phyloP scores from a whole-genome alignment of 2,888 invertebrate genomes.

The Resseliella maxima region DNA sequence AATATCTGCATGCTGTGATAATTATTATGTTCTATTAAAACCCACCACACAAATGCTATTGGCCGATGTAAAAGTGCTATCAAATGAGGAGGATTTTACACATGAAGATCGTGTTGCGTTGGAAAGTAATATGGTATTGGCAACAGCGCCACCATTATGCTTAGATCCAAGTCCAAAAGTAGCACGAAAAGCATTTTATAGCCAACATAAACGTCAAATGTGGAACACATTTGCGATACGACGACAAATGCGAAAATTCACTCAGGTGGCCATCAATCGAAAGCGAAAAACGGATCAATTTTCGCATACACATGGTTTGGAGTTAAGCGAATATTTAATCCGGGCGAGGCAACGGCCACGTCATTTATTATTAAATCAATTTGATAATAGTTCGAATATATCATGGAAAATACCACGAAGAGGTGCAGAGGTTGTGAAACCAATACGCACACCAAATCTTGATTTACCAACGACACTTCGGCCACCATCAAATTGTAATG shows the following conservation, averaged over 20 bases:
- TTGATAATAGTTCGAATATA: constrained; percentile 60
- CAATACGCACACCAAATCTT: constrained; percentile 74
- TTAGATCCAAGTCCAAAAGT: constrained; percentile 89
- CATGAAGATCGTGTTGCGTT: constrained; percentile 65
- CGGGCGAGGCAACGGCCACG: constrained; percentile 65
- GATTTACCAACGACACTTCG: constrained; percentile 67
- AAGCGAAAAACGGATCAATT: constrained; percentile 89
- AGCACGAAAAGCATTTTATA: constrained; percentile 78
- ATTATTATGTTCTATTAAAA: constrained; percentile 86
- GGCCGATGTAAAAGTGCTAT: constrained; percentile 68
- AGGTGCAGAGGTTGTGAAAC: constrained; percentile 71
- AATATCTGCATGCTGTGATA: constrained; percentile 80
- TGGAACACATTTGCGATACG: constrained; percentile 81
- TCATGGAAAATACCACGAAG: constrained; percentile 64
- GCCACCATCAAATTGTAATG: constrained; percentile 61
- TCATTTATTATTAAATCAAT: constrained; percentile 54
- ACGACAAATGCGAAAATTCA: constrained; percentile 81
- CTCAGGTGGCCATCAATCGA: constrained; percentile 84
- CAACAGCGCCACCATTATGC: constrained; percentile 87
- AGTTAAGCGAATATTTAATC: constrained; percentile 70
- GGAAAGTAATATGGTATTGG: constrained; percentile 87
- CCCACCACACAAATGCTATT: constrained; percentile 76
- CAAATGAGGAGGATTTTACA: constrained; percentile 63
- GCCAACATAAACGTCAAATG: constrained; percentile 79
- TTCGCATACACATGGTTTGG: constrained; percentile 82